Percentiles rank a stretch among this genome's conserved stretches.
Conservation (phyloP, 2,888 invertebrate genomes). For the Baronia brevicornis region DNA sequence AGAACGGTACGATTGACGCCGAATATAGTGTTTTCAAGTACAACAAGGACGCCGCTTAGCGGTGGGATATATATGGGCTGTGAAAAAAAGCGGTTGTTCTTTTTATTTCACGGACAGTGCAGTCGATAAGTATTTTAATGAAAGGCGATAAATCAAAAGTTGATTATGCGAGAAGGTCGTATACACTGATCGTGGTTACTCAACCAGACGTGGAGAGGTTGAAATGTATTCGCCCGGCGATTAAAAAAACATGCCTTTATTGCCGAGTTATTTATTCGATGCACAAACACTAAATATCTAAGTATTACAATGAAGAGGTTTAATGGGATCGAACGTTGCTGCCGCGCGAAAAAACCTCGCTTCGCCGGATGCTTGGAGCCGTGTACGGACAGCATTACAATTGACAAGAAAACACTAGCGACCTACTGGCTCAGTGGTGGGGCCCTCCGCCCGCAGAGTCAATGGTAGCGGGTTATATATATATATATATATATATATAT, state of each 20-base stretch:
- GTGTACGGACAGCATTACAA: slow-evolving; percentile 23
- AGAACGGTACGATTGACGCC: not conserved
- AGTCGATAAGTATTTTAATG: slow-evolving; percentile 47
- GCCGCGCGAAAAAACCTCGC: slow-evolving; percentile 33
- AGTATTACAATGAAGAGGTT: slow-evolving; percentile 58
- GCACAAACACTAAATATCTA: slow-evolving; percentile 53
- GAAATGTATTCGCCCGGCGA: slow-evolving; percentile 44
- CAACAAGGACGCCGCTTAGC: too few species aligned
- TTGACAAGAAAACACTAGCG: too few species aligned
- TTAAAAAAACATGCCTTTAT: slow-evolving; percentile 42
- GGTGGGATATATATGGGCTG: too few species aligned
- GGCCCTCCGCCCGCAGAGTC: too few species aligned
- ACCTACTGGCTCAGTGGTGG: too few species aligned
- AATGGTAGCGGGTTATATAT: too few species aligned
- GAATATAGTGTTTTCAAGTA: slow-evolving; percentile 28
- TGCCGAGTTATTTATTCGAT: slow-evolving; percentile 49
- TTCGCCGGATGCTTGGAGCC: slow-evolving; percentile 32
- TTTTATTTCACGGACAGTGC: too few species aligned
- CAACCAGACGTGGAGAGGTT: slow-evolving; percentile 42
- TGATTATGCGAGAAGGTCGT: slow-evolving; percentile 53
- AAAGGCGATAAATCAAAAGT: slow-evolving; percentile 59
- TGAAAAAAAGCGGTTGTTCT: too few species aligned
- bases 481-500: too few species aligned
- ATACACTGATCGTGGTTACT: slow-evolving; percentile 37
- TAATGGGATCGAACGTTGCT: slow-evolving; percentile 38